Percentiles rank a stretch among this genome's conserved stretches.
Conservation (phyloP, 2,797 vertebrate genomes). For the Enteromius radiatus region DNA sequence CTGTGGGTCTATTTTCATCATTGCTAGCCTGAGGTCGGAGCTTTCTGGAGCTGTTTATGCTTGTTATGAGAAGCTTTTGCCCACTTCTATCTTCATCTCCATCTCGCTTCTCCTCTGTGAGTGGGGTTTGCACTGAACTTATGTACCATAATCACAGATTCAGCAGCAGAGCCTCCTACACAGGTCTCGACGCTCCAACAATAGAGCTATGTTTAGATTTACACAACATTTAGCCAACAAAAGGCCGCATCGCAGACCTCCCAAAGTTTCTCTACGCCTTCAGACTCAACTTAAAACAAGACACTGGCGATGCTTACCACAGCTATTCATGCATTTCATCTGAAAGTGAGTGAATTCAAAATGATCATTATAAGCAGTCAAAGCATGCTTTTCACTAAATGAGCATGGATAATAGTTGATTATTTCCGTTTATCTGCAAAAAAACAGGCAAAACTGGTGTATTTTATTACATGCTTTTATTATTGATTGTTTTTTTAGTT, state of each 20-base stretch:
- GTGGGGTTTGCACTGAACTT: conserved; percentile 32
- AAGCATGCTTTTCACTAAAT: background rate
- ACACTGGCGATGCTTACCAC: background rate
- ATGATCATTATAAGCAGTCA: background rate
- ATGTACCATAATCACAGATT: conserved; percentile 45
- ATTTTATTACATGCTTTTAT: too few relatives aligned
- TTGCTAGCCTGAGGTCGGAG: background rate
- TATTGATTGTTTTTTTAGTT: too few relatives aligned
- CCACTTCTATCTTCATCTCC: conserved; percentile 38
- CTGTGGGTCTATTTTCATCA: background rate
- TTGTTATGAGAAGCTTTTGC: conserved; percentile 17
- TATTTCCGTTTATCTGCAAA: background rate
- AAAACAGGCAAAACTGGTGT: background rate
- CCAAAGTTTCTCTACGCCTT: conserved; percentile 8
- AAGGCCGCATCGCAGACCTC: background rate
- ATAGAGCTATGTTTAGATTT: conserved; percentile 31
- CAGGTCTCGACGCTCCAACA: conserved; percentile 40
- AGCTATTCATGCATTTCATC: background rate
- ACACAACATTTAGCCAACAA: conserved; percentile 11
- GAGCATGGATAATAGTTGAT: background rate
- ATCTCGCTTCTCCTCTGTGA: conserved; percentile 37
- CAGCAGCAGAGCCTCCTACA: conserved; percentile 45
- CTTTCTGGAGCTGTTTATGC: conserved; percentile 34
- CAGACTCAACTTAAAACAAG: conserved; percentile 6
- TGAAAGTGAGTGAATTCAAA: background rate